These are phyloP conservation scores for Julus scanicus DNA, from an alignment of 2,888 invertebrate genomes.

Conservation along the genomic window DNA sequence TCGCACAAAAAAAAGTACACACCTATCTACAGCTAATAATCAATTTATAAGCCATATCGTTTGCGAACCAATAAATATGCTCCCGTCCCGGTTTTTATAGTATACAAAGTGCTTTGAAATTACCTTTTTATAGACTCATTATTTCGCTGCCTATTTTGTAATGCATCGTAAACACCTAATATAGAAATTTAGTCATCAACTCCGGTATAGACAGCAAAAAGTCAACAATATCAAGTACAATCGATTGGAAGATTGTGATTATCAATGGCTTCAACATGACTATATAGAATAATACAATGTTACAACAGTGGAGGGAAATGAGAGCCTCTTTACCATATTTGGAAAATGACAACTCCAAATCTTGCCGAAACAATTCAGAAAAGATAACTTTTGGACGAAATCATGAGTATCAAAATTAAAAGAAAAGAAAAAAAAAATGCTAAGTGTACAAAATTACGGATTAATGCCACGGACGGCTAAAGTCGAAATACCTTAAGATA, in stretches of 20 bases:
- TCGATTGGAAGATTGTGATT: slow-evolving; percentile 53
- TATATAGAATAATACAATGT: slow-evolving; percentile 47
- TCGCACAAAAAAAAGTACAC: not conserved
- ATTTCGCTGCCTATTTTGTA: slow-evolving; percentile 50
- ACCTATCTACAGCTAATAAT: not conserved
- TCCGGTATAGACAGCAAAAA: slow-evolving; percentile 52
- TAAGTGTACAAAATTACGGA: not conserved
- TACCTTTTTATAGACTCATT: slow-evolving; percentile 36
- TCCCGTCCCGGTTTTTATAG: slow-evolving; percentile 16
- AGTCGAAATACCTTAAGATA: not conserved
- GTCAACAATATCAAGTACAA: slow-evolving; percentile 53
- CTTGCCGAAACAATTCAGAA: slow-evolving; percentile 4
- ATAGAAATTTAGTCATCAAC: slow-evolving; percentile 53
- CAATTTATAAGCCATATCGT: slow-evolving; percentile 40
- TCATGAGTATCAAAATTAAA: not conserved
- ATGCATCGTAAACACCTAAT: slow-evolving; percentile 49
- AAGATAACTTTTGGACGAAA: not conserved
- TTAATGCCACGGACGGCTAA: not conserved
- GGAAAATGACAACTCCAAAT: slow-evolving; percentile 19
- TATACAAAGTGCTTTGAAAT: slow-evolving; percentile 45
- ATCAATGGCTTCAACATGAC: slow-evolving; percentile 53
- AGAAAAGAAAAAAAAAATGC: not conserved
- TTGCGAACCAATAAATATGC: slow-evolving; percentile 31
- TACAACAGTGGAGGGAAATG: slow-evolving; percentile 51
- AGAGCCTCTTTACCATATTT: slow-evolving; percentile 1